Percentiles rank a stretch among this genome's conserved stretches.
phyloP scores from a whole-genome alignment of 2,797 vertebrate species.

The Mormyrops boulengeri region DNA sequence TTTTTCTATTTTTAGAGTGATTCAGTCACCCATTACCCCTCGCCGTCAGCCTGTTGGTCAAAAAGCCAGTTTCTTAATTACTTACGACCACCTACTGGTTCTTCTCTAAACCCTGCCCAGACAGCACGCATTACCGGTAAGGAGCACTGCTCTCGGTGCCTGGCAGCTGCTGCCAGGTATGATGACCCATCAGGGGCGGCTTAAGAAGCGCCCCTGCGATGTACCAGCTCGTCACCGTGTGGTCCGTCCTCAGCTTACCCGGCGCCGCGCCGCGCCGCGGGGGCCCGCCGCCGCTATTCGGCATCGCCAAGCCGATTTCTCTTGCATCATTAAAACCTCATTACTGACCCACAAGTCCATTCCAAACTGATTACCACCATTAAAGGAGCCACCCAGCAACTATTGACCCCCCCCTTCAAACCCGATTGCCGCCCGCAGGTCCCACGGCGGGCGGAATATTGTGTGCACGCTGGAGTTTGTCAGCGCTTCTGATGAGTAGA shows the following conservation, averaged over 20 bases:
- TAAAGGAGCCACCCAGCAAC: conserved; percentile 14
- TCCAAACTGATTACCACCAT: conserved; percentile 40
- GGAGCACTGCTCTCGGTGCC: neutral
- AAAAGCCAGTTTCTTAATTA: conserved; percentile 10
- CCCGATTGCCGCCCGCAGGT: neutral
- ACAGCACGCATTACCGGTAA: neutral
- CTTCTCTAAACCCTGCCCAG: neutral
- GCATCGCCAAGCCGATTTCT: conserved; percentile 14
- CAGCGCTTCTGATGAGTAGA: neutral
- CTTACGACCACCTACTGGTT: conserved; percentile 5
- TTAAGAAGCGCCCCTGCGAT: neutral
- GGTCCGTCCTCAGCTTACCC: neutral
- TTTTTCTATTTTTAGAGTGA: neutral
- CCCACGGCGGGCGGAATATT: neutral
- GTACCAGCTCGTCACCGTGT: neutral
- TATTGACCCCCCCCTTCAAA: neutral
- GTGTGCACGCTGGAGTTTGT: neutral
- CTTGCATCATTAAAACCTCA: conserved; percentile 24
- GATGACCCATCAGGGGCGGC: neutral
- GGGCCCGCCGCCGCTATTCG: neutral
- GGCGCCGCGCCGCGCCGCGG: neutral
- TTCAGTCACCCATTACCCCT: neutral
- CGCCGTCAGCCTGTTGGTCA: neutral
- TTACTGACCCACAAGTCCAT: conserved; percentile 35
- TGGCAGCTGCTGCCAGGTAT: conserved; percentile 1